Evolutionary conservation across 2,888 invertebrate species (phyloP).

Genomic region (Nemurella pictetii): DNA sequence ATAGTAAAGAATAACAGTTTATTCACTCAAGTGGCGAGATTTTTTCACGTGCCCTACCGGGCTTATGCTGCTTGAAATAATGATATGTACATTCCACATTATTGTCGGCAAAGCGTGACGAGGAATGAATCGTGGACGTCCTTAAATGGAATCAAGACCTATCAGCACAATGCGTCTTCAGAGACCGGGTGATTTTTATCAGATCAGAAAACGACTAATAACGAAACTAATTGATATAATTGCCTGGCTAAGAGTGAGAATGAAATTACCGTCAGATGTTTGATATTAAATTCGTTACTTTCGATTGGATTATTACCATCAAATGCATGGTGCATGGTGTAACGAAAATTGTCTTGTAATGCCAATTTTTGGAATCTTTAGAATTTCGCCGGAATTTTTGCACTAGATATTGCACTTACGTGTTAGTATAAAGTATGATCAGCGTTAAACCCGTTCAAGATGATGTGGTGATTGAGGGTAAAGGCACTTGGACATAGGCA

Average conservation of each 20-base stretch:
- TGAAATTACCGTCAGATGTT: background rate
- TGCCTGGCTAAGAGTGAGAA: background rate
- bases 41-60: background rate
- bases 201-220: background rate
- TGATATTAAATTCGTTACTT: no score
- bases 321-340: no score
- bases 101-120: background rate
- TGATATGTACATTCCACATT: background rate
- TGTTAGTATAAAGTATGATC: no score
- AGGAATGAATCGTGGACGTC: background rate
- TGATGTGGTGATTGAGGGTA: no score
- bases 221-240: background rate
- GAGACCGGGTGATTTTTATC: background rate
- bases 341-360: no score
- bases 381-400: no score
- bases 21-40: background rate
- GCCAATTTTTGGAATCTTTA: no score
- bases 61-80: background rate
- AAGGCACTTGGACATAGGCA: no score
- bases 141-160: background rate
- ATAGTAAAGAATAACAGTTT: background rate
- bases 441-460: no score
- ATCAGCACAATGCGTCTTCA: background rate
- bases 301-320: no score
- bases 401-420: no score